Evolutionary conservation across 2,797 vertebrate species (phyloP), one percentile per base, ranked within the genome.

Genomic region (Smutsia temminckii): DNA sequence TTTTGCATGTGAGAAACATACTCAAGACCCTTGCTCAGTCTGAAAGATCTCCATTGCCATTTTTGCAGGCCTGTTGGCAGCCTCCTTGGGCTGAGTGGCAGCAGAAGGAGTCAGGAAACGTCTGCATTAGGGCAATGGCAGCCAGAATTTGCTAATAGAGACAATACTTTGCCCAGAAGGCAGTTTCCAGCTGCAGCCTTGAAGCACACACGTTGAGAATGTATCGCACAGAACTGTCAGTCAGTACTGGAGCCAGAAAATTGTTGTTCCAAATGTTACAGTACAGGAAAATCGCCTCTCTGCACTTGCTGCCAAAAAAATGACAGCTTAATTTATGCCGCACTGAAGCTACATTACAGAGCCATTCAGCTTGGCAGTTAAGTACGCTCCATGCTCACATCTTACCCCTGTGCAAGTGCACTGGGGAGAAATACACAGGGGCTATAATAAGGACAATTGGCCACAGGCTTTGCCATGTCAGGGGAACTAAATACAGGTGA

Each of bases 311-410:
- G 99, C 98, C 98, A 99, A 99, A 99, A 98, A 99, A 98, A 98
- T 99, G 99, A 99, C 99, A 99, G 98, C 98, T 99, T 99, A 99
- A 99, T 99, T 99, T 99, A 99, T 99, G 98, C 98, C 98, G 98
- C 98, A 98, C 98, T 98, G 98, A 98, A 99, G 98, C 98, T 98
- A 98, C 98, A 98, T 99, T 99, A 98, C 98, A 98, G 98, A 98
- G 98, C 98, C 98, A 98, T 99, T 99, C 98, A 98, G 98, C 98
- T 97, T 98, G 98, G 98, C 98, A 98, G 98, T 98, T 98, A 98
- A 99, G 98, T 98, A 98, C 97, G 98, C 98, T 98, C 98, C 98
- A 97, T 16, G 98, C 97, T 98, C 98, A 97, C 97, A 96, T 98
- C 96, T 97, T 97, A 92, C 97, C 97, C 97, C 97, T 96, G 97